Evolutionary conservation across 2,888 invertebrate species (phyloP).

Genomic region (Plebejus argus): DNA sequence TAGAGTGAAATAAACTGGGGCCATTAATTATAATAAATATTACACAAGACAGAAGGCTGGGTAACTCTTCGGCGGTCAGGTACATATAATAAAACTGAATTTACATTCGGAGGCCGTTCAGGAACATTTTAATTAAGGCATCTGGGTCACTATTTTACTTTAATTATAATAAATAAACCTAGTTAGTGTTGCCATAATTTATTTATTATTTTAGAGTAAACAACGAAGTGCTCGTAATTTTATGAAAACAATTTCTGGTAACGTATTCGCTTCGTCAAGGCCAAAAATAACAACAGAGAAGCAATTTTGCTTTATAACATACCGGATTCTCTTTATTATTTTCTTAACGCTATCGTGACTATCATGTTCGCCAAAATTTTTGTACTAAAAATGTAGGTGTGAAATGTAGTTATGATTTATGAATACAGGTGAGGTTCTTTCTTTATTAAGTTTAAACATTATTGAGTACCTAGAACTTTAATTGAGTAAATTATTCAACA

Average conservation of each 20-base stretch:
- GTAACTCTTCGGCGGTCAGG: conserved; percentile 25
- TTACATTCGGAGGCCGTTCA: conserved; percentile 34
- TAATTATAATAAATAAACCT: conserved; percentile 32
- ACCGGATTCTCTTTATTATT: conserved; percentile 5
- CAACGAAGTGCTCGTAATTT: background rate
- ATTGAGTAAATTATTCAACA: background rate
- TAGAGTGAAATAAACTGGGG: background rate
- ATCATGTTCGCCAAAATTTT: background rate
- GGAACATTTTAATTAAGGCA: conserved; percentile 34
- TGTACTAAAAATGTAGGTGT: background rate
- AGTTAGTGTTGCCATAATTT: conserved; percentile 10
- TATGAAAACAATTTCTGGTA: conserved; percentile 12
- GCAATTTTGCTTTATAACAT: conserved; percentile 12
- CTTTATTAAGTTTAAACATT: too few relatives aligned
- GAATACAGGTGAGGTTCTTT: background rate
- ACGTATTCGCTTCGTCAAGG: background rate
- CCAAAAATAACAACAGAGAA: conserved; percentile 16
- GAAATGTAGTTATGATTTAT: background rate
- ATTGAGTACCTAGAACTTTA: background rate
- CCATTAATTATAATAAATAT: conserved; percentile 23
- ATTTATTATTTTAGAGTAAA: background rate
- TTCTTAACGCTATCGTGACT: background rate
- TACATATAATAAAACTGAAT: conserved; percentile 33
- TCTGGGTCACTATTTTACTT: conserved; percentile 34
- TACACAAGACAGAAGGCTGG: conserved; percentile 25